These are phyloP conservation scores for Mormyrus hasselquistii DNA, from an alignment of 2,797 vertebrate genomes.

Conservation along the genomic window DNA sequence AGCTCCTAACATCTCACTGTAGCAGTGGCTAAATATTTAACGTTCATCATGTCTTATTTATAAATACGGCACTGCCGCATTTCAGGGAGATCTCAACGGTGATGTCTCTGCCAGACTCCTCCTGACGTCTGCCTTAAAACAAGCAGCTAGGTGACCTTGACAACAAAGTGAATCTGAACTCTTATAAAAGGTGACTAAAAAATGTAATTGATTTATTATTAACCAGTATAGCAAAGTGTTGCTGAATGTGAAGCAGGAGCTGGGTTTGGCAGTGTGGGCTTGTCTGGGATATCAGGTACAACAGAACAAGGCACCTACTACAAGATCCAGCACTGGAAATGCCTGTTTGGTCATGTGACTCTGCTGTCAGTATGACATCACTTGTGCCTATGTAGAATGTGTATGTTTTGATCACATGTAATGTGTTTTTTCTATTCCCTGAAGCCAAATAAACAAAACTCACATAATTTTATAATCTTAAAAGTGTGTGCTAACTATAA, in stretches of 20 bases:
- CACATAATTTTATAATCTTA: not conserved
- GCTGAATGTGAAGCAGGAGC: not conserved
- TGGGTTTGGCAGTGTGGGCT: not conserved
- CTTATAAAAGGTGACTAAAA: not conserved
- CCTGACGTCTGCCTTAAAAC: not conserved
- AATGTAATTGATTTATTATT: not conserved
- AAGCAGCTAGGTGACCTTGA: constrained; percentile 36
- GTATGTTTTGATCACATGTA: not conserved
- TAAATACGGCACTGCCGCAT: constrained; percentile 45
- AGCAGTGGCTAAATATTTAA: constrained; percentile 61
- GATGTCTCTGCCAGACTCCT: constrained; percentile 22
- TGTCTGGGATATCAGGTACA: not conserved
- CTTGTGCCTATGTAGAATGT: not conserved
- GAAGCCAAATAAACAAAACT: not conserved
- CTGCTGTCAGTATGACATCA: not conserved
- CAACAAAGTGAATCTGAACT: constrained; percentile 31
- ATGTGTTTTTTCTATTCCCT: not conserved
- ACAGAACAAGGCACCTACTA: not conserved
- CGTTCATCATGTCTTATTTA: constrained; percentile 67
- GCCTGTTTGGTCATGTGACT: not conserved
- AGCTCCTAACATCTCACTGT: constrained; percentile 55
- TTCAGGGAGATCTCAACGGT: constrained; percentile 24
- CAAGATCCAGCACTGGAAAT: not conserved
- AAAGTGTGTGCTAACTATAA: not conserved
- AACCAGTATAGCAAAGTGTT: not conserved